phyloP scores from a whole-genome alignment of 2,888 invertebrate species.

The Zhuqinia jingwanae region DNA sequence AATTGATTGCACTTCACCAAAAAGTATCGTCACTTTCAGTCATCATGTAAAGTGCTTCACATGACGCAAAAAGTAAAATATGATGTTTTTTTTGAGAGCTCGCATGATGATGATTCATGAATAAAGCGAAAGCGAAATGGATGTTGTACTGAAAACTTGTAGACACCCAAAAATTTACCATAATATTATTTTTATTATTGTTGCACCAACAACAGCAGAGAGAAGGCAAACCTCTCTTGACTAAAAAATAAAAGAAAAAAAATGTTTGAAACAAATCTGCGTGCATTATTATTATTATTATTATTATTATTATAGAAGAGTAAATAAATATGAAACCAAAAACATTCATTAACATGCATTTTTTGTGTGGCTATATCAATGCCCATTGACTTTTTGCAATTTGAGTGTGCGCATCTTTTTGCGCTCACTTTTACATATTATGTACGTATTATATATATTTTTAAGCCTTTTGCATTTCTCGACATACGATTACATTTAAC shows the following conservation, averaged over 20 bases:
- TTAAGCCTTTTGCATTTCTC: not conserved
- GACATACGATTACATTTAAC: too few species aligned
- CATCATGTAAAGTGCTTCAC: not conserved
- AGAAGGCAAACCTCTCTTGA: conserved; percentile 4
- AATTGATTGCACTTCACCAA: conserved; percentile 28
- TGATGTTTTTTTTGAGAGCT: not conserved
- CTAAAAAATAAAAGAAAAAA: too few species aligned
- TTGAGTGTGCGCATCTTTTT: not conserved
- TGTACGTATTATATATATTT: too few species aligned
- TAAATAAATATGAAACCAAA: conserved; percentile 25
- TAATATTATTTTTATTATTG: conserved; percentile 47
- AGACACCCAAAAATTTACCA: conserved; percentile 49
- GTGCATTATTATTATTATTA: too few species aligned
- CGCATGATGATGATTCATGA: not conserved
- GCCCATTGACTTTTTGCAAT: conserved; percentile 18
- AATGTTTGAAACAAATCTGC: conserved; percentile 4
- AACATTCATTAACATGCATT: conserved; percentile 35
- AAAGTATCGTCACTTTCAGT: conserved; percentile 16
- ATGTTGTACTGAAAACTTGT: conserved; percentile 12
- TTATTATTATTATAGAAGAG: not conserved
- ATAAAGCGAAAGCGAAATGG: conserved; percentile 26
- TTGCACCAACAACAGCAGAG: conserved; percentile 18
- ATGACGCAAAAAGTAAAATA: conserved; percentile 6
- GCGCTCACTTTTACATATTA: conserved; percentile 8
- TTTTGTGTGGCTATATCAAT: conserved; percentile 28